These are phyloP conservation scores for Papilio machaon DNA, from an alignment of 1,140 invertebrate genomes.

Conservation along the genomic window DNA sequence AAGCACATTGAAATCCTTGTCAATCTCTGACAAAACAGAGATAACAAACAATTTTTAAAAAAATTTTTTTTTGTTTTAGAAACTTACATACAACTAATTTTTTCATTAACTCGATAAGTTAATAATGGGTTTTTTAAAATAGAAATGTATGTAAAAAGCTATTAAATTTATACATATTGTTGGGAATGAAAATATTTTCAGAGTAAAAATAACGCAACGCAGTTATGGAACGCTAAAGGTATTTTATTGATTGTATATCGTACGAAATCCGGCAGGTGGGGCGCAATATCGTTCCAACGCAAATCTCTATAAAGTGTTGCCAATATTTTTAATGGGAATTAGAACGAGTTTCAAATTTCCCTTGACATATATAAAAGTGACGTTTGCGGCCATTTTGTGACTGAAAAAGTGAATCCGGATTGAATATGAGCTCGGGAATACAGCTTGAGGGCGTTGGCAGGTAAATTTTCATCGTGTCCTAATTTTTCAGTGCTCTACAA, in stretches of 20 bases:
- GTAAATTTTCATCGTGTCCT: slow-evolving; percentile 26
- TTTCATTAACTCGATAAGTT: neutral
- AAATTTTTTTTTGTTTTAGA: no score
- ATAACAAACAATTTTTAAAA: neutral
- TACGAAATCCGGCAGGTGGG: slow-evolving; percentile 23
- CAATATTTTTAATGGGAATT: slow-evolving; percentile 25
- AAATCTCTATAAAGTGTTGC: slow-evolving; percentile 12
- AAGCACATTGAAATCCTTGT: no score
- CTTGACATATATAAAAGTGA: slow-evolving; percentile 24
- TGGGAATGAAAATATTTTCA: slow-evolving; percentile 1
- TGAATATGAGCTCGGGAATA: slow-evolving; percentile 8
- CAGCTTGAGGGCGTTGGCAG: slow-evolving; percentile 9
- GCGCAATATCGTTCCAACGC: slow-evolving; percentile 1
- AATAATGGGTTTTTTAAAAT: neutral
- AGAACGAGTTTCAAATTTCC: slow-evolving; percentile 22
- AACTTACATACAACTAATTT: neutral
- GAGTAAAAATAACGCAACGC: neutral
- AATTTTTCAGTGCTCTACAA: slow-evolving; percentile 18
- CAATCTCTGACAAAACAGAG: no score
- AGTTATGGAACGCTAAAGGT: slow-evolving; percentile 14
- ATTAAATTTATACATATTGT: neutral
- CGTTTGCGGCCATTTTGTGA: slow-evolving; percentile 10
- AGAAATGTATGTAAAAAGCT: neutral
- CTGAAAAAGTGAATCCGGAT: slow-evolving; percentile 17
- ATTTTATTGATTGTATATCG: slow-evolving; percentile 23